Base-by-base conservation (phyloP, 2,113 vertebrate genomes). In the Sciurus niger region DNA sequence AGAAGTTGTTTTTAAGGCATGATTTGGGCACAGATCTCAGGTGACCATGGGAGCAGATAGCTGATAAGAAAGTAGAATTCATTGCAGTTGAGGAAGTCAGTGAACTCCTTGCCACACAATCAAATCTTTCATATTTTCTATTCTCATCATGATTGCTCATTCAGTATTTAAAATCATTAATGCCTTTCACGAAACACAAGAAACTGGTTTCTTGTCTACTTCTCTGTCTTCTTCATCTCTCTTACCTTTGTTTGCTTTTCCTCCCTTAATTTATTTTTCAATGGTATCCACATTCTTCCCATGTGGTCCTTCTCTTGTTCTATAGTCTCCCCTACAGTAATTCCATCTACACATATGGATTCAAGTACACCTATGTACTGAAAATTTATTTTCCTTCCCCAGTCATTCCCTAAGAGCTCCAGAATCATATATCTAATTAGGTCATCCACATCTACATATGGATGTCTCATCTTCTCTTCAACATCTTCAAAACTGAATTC, bases 371-470 rank as follows among this genome's bases (percentile, higher is more conserved):
- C 18, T 67, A 34, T 16, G 48, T 82, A 8, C 55, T 95, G 32
- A 67, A 96, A 80, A 97, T 96, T 68, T 95, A 74, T 84, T 78
- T 89, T 55, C 20, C 53, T 82, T 68, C 22, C 72, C 37, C 2
- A 60, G 43, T 67, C 25, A 93, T 89, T 96, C 96, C 32, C 53
- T 89, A 34, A 74, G 46, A 83, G 28, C 46, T 84, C 40, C 87
- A 93, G 88, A 74, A 74, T 79, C 86, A 74, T 20, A 73, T 73
- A 84, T 86, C 46, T 89, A 95, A 92, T 96, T 92, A 96, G 87
- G 14, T 92, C 74, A 96, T 90, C 30, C 18, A n/a, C 37, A 74
- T 73, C 16, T 95, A 20, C 24, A 94, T 11, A 34, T 84, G 84
- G 46, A 48, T 80, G 43, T 37, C 40, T 96, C 40, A 68, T 60